Evolutionary conservation across 2,113 vertebrate genomes (phyloP).

Genomic region (Percina caprodes): DNA sequence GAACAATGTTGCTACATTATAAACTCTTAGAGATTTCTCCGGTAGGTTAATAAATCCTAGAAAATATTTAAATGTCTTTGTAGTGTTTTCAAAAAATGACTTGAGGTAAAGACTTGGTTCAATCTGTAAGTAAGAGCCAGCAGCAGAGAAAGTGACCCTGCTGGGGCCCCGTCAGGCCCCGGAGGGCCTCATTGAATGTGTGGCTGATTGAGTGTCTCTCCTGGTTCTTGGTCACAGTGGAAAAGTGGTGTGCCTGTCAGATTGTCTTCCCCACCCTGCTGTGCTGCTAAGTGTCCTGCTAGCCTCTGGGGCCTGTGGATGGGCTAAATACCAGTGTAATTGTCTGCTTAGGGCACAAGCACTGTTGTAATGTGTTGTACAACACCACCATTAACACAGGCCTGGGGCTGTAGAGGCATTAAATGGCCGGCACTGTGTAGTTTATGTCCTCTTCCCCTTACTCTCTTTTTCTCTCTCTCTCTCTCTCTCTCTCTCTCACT

Average conservation of each 20-base stretch:
- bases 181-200: background rate
- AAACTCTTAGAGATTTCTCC: background rate
- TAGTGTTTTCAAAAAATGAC: background rate
- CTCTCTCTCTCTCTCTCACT: too few relatives aligned
- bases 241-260: conserved; percentile 82
- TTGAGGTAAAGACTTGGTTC: background rate
- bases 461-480: conserved; percentile 57
- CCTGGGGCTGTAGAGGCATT: conserved; percentile 88
- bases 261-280: conserved; percentile 77
- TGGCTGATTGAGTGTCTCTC: conserved; percentile 39
- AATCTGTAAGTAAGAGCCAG: conserved; percentile 41
- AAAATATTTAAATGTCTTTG: background rate
- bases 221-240: conserved; percentile 58
- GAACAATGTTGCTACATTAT: too few relatives aligned
- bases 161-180: background rate
- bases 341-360: conserved; percentile 85
- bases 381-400: conserved; percentile 91
- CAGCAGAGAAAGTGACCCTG: conserved; percentile 11
- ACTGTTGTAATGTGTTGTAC: conserved; percentile 88
- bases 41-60: background rate
- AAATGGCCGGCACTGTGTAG: conserved; percentile 75
- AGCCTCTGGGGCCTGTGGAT: conserved; percentile 85
- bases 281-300: conserved; percentile 84
- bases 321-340: conserved; percentile 93
- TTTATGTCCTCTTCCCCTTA: conserved; percentile 76